Percentiles rank a stretch among this genome's conserved stretches.
These are phyloP conservation scores for Anoura caudifer DNA, from an alignment of 2,113 vertebrate species.

Conservation along the genomic window DNA sequence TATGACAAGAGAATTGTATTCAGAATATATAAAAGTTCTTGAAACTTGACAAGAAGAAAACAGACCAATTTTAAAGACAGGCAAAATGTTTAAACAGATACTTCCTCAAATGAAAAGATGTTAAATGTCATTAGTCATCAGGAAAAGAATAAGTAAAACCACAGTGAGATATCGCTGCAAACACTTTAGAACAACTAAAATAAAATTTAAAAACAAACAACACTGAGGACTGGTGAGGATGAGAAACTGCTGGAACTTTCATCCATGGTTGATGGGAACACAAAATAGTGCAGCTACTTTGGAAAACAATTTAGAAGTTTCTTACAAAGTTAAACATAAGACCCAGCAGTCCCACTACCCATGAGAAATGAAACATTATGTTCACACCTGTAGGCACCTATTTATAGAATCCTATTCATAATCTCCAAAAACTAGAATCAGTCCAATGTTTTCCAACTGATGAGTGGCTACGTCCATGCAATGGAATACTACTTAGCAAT, in stretches of 20 bases:
- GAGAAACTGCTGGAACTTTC: not conserved
- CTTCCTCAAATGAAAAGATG: not conserved
- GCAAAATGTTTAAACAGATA: not conserved
- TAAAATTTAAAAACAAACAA: not conserved
- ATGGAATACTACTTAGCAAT: not conserved
- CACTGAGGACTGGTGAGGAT: not conserved
- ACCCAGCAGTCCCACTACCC: not conserved
- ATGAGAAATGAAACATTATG: not conserved
- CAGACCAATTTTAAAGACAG: not conserved
- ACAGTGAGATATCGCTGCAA: not conserved
- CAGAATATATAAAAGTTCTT: not conserved
- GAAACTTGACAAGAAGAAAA: not conserved
- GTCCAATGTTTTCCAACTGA: not conserved
- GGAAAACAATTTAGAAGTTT: not conserved
- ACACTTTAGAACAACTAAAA: not conserved
- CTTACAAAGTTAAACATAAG: not conserved
- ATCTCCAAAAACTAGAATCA: not conserved
- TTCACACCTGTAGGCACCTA: not conserved
- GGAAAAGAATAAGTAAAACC: not conserved
- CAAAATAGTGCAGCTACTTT: not conserved
- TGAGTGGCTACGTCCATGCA: not conserved
- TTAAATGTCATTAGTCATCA: not conserved
- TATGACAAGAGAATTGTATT: not conserved
- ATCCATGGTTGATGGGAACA: not conserved
- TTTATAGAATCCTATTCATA: not conserved